Percentiles rank a stretch among this genome's conserved stretches.
Conservation (phyloP, 1,140 invertebrate genomes). For the Dendrolimus kikuchii region DNA sequence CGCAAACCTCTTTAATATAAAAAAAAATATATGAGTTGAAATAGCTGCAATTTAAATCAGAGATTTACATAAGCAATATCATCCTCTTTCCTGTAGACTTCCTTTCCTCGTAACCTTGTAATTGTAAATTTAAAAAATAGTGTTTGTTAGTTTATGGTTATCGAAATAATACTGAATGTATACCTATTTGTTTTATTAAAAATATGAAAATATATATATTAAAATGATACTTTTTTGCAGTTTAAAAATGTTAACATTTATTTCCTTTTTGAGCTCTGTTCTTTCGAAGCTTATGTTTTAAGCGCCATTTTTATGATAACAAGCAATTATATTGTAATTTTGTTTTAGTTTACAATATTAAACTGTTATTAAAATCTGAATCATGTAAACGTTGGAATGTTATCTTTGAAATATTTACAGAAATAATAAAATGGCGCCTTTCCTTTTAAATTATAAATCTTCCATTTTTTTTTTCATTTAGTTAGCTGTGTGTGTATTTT, state of each 20-base stretch:
- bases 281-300: conserved; percentile 19
- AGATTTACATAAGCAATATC: no score
- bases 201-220: conserved; percentile 5
- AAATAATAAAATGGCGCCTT: conserved; percentile 11
- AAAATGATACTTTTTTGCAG: neutral
- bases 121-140: conserved; percentile 24
- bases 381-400: conserved; percentile 4
- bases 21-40: no score
- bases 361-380: neutral
- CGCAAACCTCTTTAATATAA: no score
- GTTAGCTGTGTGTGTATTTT: conserved; percentile 11
- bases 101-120: conserved; percentile 10
- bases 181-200: conserved; percentile 26
- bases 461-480: conserved; percentile 17
- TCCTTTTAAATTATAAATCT: conserved; percentile 14
- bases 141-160: conserved; percentile 36
- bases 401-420: conserved; percentile 15
- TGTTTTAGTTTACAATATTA: no score
- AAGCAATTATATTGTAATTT: neutral
- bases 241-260: conserved; percentile 19
- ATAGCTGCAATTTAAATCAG: no score
- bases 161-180: conserved; percentile 25
- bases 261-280: conserved; percentile 24
- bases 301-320: conserved; percentile 11
- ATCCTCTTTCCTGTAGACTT: neutral